Evolutionary conservation across 2,888 invertebrate species (phyloP), one percentile per base, ranked within the genome.

Genomic region (Iselma pallidipennis): DNA sequence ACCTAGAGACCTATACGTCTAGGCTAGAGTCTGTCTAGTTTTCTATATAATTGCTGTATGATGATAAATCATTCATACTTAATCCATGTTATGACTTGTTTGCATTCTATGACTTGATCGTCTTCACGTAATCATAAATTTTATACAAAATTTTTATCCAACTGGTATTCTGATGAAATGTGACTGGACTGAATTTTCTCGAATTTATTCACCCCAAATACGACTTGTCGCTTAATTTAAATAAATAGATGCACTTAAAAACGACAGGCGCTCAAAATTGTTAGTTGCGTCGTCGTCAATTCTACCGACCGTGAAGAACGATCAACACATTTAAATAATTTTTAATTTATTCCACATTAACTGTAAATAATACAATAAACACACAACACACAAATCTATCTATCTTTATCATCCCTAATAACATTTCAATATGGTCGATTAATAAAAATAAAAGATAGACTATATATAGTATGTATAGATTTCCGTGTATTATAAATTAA

Each of bases 241-340:
- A 45, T 45, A 45, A 45, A 45, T 45, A 45, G 45, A 45, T n/a
- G 23, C 45, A 45, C 45, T 21, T 21, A 45, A 21, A 19, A 21
- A 16, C 37, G 19, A 37, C 65, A 67, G 63, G 69, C 69, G 69
- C 68, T 69, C 66, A 66, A 67, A 71, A 68, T 66, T 69, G 66
- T 45, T 45, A 12, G 69, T 71, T 70, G 63, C 66, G 63, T n/a
- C n/a, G n/a, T n/a, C n/a, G n/a, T 71, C 69, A 63, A 58, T 61
- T 61, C 66, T 67, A 66, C 68, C 67, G 64, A 72, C 70, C 76
- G 72, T 76, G 69, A 71, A 73, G 74, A 69, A 63, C 74, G 72
- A 74, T 76, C 76, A 76, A 75, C 75, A 19, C 76, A 76, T 77
- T 75, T 73, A 72, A 76, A 76, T 75, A 74, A 75, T 74, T 74